These are phyloP conservation scores for Globodera ellingtonae DNA, from an alignment of 1,140 invertebrate species.

Conservation along the genomic window DNA sequence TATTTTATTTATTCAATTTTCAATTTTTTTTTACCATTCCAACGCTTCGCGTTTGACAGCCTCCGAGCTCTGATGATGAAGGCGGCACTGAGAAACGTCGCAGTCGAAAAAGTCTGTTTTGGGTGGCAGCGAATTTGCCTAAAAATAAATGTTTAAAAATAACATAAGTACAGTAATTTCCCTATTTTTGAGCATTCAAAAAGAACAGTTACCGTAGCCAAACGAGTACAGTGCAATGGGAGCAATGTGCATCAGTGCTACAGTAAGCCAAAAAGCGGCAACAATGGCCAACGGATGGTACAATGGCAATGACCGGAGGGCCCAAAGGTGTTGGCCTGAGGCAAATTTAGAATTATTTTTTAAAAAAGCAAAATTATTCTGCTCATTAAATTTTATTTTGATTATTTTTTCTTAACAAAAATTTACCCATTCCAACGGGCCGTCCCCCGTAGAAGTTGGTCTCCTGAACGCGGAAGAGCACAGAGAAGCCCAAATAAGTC, in stretches of 20 bases:
- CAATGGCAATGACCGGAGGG: conserved; percentile 23
- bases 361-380: too few species aligned
- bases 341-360: background rate
- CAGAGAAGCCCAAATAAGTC: conserved; percentile 57
- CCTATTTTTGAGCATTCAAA: conserved; percentile 17
- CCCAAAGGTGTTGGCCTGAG: conserved; percentile 49
- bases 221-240: conserved; percentile 60
- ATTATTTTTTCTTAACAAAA: conserved; percentile 30
- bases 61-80: background rate
- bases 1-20: background rate
- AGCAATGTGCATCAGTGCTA: conserved; percentile 52
- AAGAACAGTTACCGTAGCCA: conserved; percentile 59
- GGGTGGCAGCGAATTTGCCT: conserved; percentile 14
- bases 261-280: conserved; percentile 44
- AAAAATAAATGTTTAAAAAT: conserved; percentile 19
- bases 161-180: too few species aligned
- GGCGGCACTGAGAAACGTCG: background rate
- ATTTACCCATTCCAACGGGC: conserved; percentile 60
- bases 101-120: background rate
- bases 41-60: conserved; percentile 25
- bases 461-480: conserved; percentile 62
- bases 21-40: background rate
- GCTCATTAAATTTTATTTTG: too few species aligned
- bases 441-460: conserved; percentile 58
- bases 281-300: conserved; percentile 51